A percentile compares a stretch with the other conserved stretches of the same genome.
Conservation (phyloP, 1,140 invertebrate genomes). For the Teleopsis dalmanni region DNA sequence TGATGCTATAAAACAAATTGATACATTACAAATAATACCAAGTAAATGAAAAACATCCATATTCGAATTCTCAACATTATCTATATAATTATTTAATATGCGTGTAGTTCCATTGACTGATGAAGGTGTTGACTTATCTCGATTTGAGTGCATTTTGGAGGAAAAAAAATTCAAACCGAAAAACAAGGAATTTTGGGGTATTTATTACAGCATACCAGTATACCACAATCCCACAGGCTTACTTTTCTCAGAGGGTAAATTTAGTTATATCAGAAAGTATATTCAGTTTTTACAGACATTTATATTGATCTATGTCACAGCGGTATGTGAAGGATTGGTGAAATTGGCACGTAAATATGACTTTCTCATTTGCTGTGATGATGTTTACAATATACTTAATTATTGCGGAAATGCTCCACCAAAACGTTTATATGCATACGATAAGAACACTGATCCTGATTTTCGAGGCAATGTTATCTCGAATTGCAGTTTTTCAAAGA, state of each 20-base stretch:
- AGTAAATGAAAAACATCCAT: slow-evolving; percentile 22
- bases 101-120: slow-evolving; percentile 47
- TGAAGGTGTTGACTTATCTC: slow-evolving; percentile 49
- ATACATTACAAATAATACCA: slow-evolving; percentile 51
- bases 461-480: slow-evolving; percentile 55
- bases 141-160: slow-evolving; percentile 37
- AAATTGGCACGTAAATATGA: slow-evolving; percentile 51
- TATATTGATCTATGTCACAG: slow-evolving; percentile 25
- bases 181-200: slow-evolving; percentile 51
- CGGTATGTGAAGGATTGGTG: slow-evolving; percentile 47
- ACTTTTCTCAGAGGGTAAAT: slow-evolving; percentile 46
- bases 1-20: slow-evolving; percentile 51
- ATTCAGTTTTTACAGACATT: not conserved
- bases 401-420: slow-evolving; percentile 47
- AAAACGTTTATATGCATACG: slow-evolving; percentile 51
- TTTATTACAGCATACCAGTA: slow-evolving; percentile 58
- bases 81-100: slow-evolving; percentile 45
- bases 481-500: slow-evolving; percentile 62
- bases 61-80: not conserved
- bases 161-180: slow-evolving; percentile 30
- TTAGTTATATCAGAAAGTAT: not conserved
- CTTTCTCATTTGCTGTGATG: slow-evolving; percentile 55
- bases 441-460: slow-evolving; percentile 42
- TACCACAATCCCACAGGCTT: slow-evolving; percentile 61
- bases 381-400: slow-evolving; percentile 60